These are phyloP conservation scores for Sarcophaga variegata DNA, from an alignment of 2,888 invertebrate species.

Conservation along the genomic window DNA sequence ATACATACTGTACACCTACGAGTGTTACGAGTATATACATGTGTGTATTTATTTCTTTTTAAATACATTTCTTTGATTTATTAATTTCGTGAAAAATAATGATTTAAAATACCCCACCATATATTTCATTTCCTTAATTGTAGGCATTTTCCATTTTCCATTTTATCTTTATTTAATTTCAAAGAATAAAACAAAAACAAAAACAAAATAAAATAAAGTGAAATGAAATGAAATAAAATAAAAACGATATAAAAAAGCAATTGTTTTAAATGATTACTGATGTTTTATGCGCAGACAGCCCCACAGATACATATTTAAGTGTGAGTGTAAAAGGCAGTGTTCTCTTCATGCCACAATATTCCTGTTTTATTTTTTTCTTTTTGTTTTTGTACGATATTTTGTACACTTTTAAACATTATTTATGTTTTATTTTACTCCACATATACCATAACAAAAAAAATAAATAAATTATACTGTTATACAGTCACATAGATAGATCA, in stretches of 20 bases:
- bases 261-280: too few relatives aligned
- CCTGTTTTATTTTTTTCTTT: too few relatives aligned
- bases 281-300: too few relatives aligned
- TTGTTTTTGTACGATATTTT: too few relatives aligned
- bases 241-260: constrained; percentile 1
- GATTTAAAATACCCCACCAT: constrained; percentile 21
- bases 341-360: too few relatives aligned
- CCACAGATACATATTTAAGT: too few relatives aligned
- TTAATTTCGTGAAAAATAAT: constrained; percentile 31
- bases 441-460: too few relatives aligned
- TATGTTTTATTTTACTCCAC: too few relatives aligned
- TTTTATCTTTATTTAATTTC: constrained; percentile 54
- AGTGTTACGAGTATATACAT: too few relatives aligned
- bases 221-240: constrained; percentile 7
- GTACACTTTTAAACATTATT: too few relatives aligned
- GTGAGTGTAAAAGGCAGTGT: too few relatives aligned
- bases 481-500: not conserved
- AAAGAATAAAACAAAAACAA: constrained; percentile 8
- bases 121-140: constrained; percentile 54
- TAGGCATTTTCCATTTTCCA: constrained; percentile 46
- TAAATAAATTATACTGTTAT: not conserved
- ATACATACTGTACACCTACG: too few relatives aligned
- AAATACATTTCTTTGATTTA: constrained; percentile 25
- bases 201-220: not conserved
- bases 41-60: not conserved